A percentile compares a stretch with the other conserved stretches of the same genome.
phyloP scores from a whole-genome alignment of 2,888 invertebrate genomes.

The Ellobium chinense region DNA sequence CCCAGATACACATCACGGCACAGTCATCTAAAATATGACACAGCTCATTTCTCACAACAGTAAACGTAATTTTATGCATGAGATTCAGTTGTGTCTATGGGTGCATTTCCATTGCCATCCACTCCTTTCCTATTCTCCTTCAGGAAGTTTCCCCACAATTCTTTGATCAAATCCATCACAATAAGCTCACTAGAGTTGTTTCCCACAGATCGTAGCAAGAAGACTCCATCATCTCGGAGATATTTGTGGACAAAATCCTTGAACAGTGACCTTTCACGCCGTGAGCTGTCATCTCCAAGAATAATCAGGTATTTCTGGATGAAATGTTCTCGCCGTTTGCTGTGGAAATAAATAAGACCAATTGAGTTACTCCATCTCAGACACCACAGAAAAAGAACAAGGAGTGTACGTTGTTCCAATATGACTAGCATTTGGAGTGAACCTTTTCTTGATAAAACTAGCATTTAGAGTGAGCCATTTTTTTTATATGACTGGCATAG shows the following conservation, averaged over 20 bases:
- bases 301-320: constrained; percentile 66
- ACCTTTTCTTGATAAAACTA: no score
- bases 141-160: constrained; percentile 68
- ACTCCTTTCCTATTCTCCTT: constrained; percentile 36
- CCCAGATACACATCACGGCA: no score
- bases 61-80: no score
- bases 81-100: not conserved
- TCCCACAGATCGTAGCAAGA: constrained; percentile 67
- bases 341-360: constrained; percentile 7
- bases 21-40: no score
- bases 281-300: constrained; percentile 58
- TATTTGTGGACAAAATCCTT: constrained; percentile 67
- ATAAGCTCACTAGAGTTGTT: constrained; percentile 71
- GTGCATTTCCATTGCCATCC: not conserved
- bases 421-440: no score
- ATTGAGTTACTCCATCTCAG: no score
- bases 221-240: constrained; percentile 71
- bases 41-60: no score
- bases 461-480: no score
- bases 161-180: constrained; percentile 66
- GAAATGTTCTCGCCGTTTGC: constrained; percentile 59
- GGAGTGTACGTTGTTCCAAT: no score
- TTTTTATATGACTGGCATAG: no score
- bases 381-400: no score
- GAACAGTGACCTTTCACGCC: constrained; percentile 66